phyloP scores from a whole-genome alignment of 2,888 invertebrate species.

The Sisyra nigra region DNA sequence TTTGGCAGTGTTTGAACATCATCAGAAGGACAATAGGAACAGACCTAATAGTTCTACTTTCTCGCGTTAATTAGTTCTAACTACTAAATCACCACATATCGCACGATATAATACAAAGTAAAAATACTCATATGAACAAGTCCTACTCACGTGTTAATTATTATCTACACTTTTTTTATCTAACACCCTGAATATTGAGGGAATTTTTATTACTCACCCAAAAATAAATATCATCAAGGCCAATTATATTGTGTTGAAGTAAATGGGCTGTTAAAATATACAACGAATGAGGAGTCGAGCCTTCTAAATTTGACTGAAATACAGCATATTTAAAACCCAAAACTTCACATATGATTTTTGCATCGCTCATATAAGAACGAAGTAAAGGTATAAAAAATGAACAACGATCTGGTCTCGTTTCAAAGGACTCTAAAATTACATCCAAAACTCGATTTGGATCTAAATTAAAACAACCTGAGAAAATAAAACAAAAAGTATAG shows the following conservation, averaged over 20 bases:
- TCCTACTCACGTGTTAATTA: too few species aligned
- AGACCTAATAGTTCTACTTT: too few species aligned
- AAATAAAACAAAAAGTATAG: slow-evolving; percentile 12
- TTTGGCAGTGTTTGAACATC: too few species aligned
- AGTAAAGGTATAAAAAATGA: slow-evolving; percentile 75
- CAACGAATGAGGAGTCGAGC: slow-evolving; percentile 59
- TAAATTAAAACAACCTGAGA: slow-evolving; percentile 89
- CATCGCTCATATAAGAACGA: slow-evolving; percentile 76
- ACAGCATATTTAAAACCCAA: slow-evolving; percentile 80
- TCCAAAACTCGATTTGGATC: slow-evolving; percentile 97
- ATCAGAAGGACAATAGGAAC: too few species aligned
- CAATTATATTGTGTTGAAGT: slow-evolving; percentile 73
- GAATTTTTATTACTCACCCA: slow-evolving; percentile 47
- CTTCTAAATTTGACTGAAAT: slow-evolving; percentile 45
- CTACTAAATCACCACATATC: too few species aligned
- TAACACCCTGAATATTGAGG: background rate
- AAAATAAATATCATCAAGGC: slow-evolving; percentile 74
- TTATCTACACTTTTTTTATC: too few species aligned
- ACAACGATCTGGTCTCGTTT: slow-evolving; percentile 64
- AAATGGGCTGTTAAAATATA: slow-evolving; percentile 83
- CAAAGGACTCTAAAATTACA: slow-evolving; percentile 91
- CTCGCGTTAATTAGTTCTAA: too few species aligned
- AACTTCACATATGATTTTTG: slow-evolving; percentile 80
- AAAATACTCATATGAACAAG: too few species aligned
- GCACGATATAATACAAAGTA: too few species aligned